Evolutionary conservation across 92 coral and sea anemone genomes (phyloP), one percentile per base, ranked within the genome.

Genomic region (Porites lobata): DNA sequence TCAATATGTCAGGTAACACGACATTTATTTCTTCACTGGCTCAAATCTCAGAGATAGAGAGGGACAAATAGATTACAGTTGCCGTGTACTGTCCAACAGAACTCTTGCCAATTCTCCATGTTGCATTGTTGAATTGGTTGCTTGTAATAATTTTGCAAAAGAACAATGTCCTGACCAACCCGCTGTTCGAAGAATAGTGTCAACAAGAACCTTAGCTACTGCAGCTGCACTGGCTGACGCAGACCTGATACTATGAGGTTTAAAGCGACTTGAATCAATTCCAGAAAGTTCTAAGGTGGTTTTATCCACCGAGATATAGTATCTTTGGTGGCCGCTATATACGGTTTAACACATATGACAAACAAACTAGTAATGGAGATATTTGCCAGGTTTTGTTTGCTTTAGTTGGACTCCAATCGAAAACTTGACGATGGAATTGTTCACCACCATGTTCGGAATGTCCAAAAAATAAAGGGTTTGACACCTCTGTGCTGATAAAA

Each of bases 221-320:
- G 65, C 84, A 76, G 91, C 94, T 22, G 85, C 59, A 68, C 86
- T 86, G 80, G 86, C 13, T 54, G 82, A 59, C 0, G 89, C 63
- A 56, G 82, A 32, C 65, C 90, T 71, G 6, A 61, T 63, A 79
- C 92, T 90, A 21, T 84, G 89, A 6, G 89, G 81, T 70, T 69
- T 90, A 57, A 89, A 89, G 50, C 80, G 75, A 32, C 53, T 26
- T 20, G 69, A 10, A 21, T 83, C 89, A 12, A 77, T 77, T n/a
- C 89, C 92, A 7, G 92, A 87, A 47, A 75, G 74, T 22, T 75
- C 50, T 57, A 85, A 53, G 11, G 85, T 85, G 69, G 20, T 53
- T 79, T 89, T 89, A 19, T 89, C 89, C 89, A 89, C 13, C 91
- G 75, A 52, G 84, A 82, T 68, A 93, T 82, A 18, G 93, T 86